Conservation (phyloP, 1,140 invertebrate species). For the Drosophila subpulchrella region DNA sequence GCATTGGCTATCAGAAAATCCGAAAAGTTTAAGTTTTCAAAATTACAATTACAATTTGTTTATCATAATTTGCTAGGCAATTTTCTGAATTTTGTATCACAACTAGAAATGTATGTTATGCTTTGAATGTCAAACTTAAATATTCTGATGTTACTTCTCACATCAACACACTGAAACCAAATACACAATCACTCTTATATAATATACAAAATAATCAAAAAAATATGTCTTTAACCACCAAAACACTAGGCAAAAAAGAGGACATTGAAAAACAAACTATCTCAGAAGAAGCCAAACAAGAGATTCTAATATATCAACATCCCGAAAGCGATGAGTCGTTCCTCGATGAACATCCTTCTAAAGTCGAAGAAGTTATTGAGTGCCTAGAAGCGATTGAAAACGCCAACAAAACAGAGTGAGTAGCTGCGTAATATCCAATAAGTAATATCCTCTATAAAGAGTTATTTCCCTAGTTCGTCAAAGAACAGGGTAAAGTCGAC, state of each 20-base stretch:
- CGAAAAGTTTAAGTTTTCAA: too few species aligned
- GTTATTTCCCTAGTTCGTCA: neutral
- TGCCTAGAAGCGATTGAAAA: conserved; percentile 17
- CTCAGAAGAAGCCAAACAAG: neutral
- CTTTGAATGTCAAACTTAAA: conserved; percentile 2
- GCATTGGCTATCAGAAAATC: neutral
- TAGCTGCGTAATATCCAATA: accelerated
- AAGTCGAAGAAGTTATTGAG: conserved; percentile 32
- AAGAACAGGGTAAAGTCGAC: conserved; percentile 2
- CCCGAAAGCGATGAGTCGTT: conserved; percentile 47
- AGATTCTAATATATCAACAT: neutral
- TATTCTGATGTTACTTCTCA: neutral
- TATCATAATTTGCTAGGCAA: too few species aligned
- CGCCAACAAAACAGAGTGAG: conserved; percentile 48
- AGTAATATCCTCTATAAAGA: neutral
- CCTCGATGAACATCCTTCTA: conserved; percentile 16
- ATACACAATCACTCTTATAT: neutral
- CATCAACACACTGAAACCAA: neutral
- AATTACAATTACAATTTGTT: too few species aligned
- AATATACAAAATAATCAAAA: neutral
- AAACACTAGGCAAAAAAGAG: neutral
- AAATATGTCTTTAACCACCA: neutral
- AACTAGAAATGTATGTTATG: neutral
- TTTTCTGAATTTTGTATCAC: too few species aligned
- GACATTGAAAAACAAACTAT: neutral